These are phyloP conservation scores for Camarhynchus parvulus DNA, from an alignment of 2,113 vertebrate genomes.

Conservation along the genomic window DNA sequence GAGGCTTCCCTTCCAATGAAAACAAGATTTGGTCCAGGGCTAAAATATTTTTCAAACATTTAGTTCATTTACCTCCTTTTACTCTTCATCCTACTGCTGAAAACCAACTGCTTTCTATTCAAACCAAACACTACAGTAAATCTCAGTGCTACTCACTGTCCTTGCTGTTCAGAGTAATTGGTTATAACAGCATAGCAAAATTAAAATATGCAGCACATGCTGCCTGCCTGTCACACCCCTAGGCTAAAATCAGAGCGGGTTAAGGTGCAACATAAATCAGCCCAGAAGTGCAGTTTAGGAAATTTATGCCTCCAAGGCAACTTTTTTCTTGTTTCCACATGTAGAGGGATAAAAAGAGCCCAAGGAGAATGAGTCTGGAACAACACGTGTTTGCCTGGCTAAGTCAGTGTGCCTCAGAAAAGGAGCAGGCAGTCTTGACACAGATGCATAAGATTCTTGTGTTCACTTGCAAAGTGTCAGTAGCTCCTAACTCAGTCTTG, in stretches of 20 bases:
- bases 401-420: not conserved
- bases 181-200: not conserved
- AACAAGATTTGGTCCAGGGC: not conserved
- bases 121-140: not conserved
- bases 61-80: not conserved
- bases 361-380: fast-evolving
- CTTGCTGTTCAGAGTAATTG: not conserved
- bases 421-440: not conserved
- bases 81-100: not conserved
- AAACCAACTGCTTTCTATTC: not conserved
- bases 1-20: not conserved
- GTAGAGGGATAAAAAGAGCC: not conserved
- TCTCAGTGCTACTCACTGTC: not conserved
- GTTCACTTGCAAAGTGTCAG: not conserved
- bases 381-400: not conserved
- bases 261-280: not conserved
- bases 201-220: not conserved
- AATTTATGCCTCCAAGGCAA: not conserved
- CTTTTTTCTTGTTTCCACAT: not conserved
- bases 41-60: not conserved
- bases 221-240: not conserved
- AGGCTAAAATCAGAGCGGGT: not conserved
- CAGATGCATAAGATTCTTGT: not conserved
- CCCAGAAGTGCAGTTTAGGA: not conserved
- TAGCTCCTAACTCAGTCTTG: not conserved